A percentile compares a stretch with the other conserved stretches of the same genome.
phyloP scores from a whole-genome alignment of 2,888 invertebrate species.

The Neuroscelio doddi region DNA sequence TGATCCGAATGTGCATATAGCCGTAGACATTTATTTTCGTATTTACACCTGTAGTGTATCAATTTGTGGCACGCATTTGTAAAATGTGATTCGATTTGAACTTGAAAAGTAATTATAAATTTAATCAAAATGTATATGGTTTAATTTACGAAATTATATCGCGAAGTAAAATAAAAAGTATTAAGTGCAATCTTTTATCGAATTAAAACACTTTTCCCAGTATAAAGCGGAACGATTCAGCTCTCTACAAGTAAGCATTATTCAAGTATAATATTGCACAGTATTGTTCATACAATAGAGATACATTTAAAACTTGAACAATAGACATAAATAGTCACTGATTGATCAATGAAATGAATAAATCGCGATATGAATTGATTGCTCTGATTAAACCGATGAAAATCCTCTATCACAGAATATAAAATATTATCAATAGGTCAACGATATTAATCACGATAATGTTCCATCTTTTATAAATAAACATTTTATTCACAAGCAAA shows the following conservation, averaged over 20 bases:
- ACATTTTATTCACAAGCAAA: not conserved
- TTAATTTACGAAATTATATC: too few relatives aligned
- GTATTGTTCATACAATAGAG: slow-evolving; percentile 37
- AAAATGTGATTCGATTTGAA: too few relatives aligned
- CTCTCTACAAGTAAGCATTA: slow-evolving; percentile 31
- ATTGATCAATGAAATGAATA: slow-evolving; percentile 48
- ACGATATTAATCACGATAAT: slow-evolving; percentile 26
- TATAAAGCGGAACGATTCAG: slow-evolving; percentile 19
- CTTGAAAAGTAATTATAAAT: too few relatives aligned
- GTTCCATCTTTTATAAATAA: too few relatives aligned
- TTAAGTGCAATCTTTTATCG: not conserved
- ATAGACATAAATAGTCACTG: slow-evolving; percentile 45
- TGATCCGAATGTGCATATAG: too few relatives aligned
- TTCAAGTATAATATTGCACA: slow-evolving; percentile 42
- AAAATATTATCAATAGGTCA: slow-evolving; percentile 23
- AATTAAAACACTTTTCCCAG: slow-evolving; percentile 16
- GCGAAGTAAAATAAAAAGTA: too few relatives aligned
- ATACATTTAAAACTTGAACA: slow-evolving; percentile 44
- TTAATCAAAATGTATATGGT: too few relatives aligned
- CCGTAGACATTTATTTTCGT: too few relatives aligned
- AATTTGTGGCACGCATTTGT: too few relatives aligned
- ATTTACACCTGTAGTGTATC: too few relatives aligned
- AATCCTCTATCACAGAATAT: slow-evolving; percentile 35
- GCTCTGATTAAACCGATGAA: slow-evolving; percentile 41
- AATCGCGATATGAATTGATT: slow-evolving; percentile 45